phyloP scores from a whole-genome alignment of 2,113 vertebrate species.

The Zosterops hypoxanthus region DNA sequence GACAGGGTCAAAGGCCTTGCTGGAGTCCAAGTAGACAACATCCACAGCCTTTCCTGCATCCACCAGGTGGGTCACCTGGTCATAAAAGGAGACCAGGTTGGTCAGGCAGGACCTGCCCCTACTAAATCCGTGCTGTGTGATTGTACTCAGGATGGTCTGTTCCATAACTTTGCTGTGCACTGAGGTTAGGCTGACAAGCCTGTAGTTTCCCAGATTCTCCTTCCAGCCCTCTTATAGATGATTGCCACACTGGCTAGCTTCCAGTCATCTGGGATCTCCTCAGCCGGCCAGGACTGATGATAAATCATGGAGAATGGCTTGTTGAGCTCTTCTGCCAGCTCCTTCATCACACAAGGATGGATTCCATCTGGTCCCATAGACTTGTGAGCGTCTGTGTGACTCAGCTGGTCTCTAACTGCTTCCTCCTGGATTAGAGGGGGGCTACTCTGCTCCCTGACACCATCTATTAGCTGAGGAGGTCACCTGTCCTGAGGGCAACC shows the following conservation, averaged over 20 bases:
- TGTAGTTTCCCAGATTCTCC: background rate
- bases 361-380: background rate
- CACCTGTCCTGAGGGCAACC: background rate
- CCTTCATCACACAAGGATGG: background rate
- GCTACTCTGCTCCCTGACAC: background rate
- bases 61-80: fast-evolving
- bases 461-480: background rate
- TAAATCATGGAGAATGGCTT: background rate
- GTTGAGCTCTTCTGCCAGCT: fast-evolving
- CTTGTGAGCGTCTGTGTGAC: too few relatives aligned
- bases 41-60: background rate
- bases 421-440: background rate
- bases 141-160: background rate
- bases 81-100: background rate
- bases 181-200: background rate
- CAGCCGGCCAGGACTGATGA: background rate
- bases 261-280: background rate
- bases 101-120: background rate
- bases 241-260: background rate
- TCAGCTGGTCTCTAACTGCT: background rate
- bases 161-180: background rate
- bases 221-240: background rate
- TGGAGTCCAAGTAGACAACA: background rate
- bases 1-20: background rate
- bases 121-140: fast-evolving